Percentiles rank a stretch among this genome's conserved stretches.
phyloP scores from a whole-genome alignment of 2,113 vertebrate species.

The Megaceryle maxima region DNA sequence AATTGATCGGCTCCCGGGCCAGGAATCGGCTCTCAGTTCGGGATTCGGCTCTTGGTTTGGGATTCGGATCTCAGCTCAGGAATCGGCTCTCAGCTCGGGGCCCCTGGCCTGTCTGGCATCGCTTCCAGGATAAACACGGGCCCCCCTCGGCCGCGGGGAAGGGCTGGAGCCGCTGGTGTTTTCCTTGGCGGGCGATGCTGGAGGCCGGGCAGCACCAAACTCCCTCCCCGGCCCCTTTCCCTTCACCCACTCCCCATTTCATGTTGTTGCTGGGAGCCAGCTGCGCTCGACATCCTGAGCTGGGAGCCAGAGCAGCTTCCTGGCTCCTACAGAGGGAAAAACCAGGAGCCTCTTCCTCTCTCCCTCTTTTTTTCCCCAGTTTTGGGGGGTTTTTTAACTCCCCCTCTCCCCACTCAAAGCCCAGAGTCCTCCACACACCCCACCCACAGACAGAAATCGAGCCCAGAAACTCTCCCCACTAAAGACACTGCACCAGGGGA shows the following conservation, averaged over 20 bases:
- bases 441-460: rapidly evolving
- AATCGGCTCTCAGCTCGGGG: too few species aligned
- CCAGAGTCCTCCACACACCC: background rate
- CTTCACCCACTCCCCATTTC: background rate
- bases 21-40: background rate
- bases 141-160: background rate
- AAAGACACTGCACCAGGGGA: background rate
- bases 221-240: background rate
- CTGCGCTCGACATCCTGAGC: rapidly evolving
- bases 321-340: rapidly evolving
- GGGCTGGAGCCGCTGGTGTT: background rate
- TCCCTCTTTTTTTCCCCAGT: too few species aligned
- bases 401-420: background rate
- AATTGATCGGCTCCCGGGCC: background rate
- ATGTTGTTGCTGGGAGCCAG: background rate
- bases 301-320: background rate
- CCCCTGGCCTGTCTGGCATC: background rate
- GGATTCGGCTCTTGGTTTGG: background rate
- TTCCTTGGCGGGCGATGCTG: background rate
- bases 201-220: background rate
- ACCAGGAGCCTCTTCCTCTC: background rate
- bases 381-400: background rate
- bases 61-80: too few species aligned
- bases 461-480: background rate
- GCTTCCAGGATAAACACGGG: background rate